Conservation (phyloP, 2,888 invertebrate genomes). For the Glaucopsyche alexis region DNA sequence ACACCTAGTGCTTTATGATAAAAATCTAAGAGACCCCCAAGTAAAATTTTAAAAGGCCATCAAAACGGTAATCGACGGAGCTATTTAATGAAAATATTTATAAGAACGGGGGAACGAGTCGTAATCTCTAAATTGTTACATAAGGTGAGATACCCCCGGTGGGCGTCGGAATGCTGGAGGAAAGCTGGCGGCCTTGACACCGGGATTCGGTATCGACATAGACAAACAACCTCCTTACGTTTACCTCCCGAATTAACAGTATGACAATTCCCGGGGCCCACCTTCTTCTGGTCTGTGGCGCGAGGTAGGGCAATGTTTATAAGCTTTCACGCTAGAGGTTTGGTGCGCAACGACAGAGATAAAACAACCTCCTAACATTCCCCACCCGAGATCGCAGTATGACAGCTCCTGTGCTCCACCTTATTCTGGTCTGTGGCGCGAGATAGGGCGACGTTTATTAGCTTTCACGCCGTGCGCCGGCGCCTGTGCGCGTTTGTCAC, state of each 20-base stretch:
- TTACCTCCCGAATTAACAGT: constrained; percentile 43
- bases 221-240: constrained; percentile 44
- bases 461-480: constrained; percentile 69
- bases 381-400: constrained; percentile 43
- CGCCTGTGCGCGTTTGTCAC: constrained; percentile 48
- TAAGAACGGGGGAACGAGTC: constrained; percentile 49
- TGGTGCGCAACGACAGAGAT: constrained; percentile 49
- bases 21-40: too few relatives aligned
- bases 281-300: constrained; percentile 47
- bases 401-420: constrained; percentile 35
- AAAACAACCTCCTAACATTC: constrained; percentile 41
- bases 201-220: constrained; percentile 66
- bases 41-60: background rate
- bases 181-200: constrained; percentile 78
- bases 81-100: constrained; percentile 37
- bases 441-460: constrained; percentile 54
- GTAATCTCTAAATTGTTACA: constrained; percentile 66
- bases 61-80: constrained; percentile 34
- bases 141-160: constrained; percentile 76
- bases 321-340: constrained; percentile 57
- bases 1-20: too few relatives aligned
- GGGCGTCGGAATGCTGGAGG: constrained; percentile 76
- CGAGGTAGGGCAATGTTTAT: constrained; percentile 54
- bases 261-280: constrained; percentile 36
- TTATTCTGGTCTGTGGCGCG: constrained; percentile 42